Evolutionary conservation across 2,888 invertebrate species (phyloP).

Genomic region (Latrodectus elegans): DNA sequence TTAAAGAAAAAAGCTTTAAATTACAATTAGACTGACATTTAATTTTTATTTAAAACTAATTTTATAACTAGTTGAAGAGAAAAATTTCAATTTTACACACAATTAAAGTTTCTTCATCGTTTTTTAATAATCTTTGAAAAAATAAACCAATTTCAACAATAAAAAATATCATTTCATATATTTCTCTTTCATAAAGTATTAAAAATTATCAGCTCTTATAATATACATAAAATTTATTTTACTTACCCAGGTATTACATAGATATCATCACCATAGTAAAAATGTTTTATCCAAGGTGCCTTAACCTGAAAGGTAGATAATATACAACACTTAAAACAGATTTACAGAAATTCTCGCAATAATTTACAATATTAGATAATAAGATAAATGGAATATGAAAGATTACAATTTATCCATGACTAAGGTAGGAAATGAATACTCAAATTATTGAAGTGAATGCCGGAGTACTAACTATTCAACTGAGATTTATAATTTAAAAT

Average conservation of each 20-base stretch:
- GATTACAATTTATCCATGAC: too few species aligned
- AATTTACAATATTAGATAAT: background rate
- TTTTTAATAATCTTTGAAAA: background rate
- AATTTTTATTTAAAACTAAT: background rate
- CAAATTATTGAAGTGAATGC: too few species aligned
- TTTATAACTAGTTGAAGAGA: background rate
- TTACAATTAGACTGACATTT: too few species aligned
- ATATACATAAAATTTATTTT: background rate
- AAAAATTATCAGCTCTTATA: too few species aligned
- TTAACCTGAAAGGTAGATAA: slow-evolving; percentile 76
- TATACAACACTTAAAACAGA: background rate
- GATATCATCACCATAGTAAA: slow-evolving; percentile 90
- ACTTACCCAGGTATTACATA: slow-evolving; percentile 83
- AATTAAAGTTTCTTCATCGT: background rate
- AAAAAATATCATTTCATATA: too few species aligned
- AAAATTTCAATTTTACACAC: background rate
- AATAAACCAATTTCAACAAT: too few species aligned
- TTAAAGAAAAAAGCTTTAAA: too few species aligned
- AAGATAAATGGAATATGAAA: too few species aligned
- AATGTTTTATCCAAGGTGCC: slow-evolving; percentile 92
- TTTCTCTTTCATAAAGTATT: too few species aligned
- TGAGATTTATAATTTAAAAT: too few species aligned
- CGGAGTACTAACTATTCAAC: too few species aligned
- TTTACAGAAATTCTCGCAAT: background rate
- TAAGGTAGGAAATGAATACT: too few species aligned